These are phyloP conservation scores for Cheilosia grossa DNA, from an alignment of 2,888 invertebrate species.

Conservation along the genomic window DNA sequence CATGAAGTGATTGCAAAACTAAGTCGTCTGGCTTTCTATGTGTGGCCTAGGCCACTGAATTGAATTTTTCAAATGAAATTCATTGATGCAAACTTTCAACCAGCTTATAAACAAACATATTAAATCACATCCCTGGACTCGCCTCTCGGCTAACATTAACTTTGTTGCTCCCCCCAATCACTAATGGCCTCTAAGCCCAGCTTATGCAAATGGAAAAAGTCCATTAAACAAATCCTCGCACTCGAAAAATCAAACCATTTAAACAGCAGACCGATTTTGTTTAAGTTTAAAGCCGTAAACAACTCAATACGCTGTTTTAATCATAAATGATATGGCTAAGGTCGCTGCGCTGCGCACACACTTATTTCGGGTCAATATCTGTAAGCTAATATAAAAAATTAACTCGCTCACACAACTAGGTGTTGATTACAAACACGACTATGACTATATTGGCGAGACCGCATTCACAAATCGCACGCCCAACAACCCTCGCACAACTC, in stretches of 20 bases:
- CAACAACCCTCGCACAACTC: background rate
- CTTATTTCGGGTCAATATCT: conserved; percentile 14
- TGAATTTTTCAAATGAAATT: too few relatives aligned
- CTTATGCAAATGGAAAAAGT: conserved; percentile 23
- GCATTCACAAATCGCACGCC: background rate
- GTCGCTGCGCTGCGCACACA: conserved; percentile 11
- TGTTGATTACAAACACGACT: conserved; percentile 61
- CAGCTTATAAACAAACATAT: too few relatives aligned
- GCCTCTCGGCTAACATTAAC: too few relatives aligned
- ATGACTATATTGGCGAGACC: conserved; percentile 5
- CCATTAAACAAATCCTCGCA: conserved; percentile 20
- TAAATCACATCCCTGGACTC: too few relatives aligned
- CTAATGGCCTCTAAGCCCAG: conserved; percentile 21
- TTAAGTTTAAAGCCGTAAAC: conserved; percentile 25
- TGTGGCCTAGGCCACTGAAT: too few relatives aligned
- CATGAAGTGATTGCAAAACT: too few relatives aligned
- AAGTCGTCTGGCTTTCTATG: too few relatives aligned
- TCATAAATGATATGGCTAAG: conserved; percentile 34
- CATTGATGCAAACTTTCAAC: too few relatives aligned
- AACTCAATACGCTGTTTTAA: conserved; percentile 45
- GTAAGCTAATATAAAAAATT: conserved; percentile 36
- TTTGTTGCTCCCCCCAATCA: background rate
- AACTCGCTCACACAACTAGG: conserved; percentile 34
- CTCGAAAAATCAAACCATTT: background rate
- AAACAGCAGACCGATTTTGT: conserved; percentile 35